Conservation (phyloP, 2,113 vertebrate genomes). For the Otis tarda region DNA sequence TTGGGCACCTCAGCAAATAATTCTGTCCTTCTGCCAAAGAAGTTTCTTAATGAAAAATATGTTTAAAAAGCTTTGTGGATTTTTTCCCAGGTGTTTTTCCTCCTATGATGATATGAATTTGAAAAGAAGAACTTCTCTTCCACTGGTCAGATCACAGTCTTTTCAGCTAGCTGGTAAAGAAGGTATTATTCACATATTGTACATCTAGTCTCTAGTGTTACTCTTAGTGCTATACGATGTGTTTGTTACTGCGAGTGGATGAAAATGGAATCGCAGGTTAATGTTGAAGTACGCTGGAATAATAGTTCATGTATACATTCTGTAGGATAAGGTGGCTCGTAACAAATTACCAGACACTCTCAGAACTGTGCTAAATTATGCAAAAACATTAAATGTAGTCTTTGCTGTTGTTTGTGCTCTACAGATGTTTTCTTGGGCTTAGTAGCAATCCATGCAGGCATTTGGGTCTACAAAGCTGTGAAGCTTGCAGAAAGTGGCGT, state of each 20-base stretch:
- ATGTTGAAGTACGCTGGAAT: neutral
- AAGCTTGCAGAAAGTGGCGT: neutral
- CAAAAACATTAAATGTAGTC: neutral
- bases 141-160: slow-evolving; percentile 93
- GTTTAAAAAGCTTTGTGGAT: neutral
- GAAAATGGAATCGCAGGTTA: neutral
- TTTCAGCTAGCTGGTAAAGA: slow-evolving; percentile 91
- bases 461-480: neutral
- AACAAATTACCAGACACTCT: neutral
- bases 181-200: slow-evolving; percentile 73
- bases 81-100: slow-evolving; percentile 87
- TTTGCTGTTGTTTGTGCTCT: neutral
- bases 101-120: slow-evolving; percentile 98
- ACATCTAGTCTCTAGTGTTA: neutral
- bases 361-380: neutral
- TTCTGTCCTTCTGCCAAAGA: neutral
- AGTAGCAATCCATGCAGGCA: neutral
- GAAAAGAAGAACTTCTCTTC: slow-evolving; percentile 91
- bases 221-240: neutral
- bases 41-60: neutral
- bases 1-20: neutral
- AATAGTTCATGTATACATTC: rapidly evolving
- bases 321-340: neutral
- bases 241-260: neutral
- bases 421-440: neutral